phyloP scores from a whole-genome alignment of 2,888 invertebrate species.

The Dolomedes plantarius region DNA sequence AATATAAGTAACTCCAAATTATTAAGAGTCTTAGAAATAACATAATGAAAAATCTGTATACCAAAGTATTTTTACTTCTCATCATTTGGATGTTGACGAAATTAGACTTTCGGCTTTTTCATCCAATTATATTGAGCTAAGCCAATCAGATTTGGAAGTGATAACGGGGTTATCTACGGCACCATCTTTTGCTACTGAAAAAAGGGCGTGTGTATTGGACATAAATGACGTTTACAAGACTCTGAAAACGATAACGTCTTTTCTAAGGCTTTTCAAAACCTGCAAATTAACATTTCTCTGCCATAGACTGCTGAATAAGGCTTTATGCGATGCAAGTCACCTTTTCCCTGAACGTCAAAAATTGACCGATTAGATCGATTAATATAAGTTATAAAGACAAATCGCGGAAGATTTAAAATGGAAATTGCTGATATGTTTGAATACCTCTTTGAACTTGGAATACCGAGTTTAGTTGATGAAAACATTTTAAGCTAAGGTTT shows the following conservation, averaged over 20 bases:
- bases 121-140: not conserved
- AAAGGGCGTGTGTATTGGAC: conserved; percentile 11
- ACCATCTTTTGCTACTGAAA: conserved; percentile 41
- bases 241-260: conserved; percentile 22
- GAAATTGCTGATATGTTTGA: not conserved
- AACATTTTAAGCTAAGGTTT: too few relatives aligned
- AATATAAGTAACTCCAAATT: too few relatives aligned
- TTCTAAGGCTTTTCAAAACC: not conserved
- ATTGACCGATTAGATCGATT: not conserved
- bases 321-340: not conserved
- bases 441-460: too few relatives aligned
- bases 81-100: not conserved
- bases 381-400: not conserved
- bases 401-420: not conserved
- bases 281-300: not conserved
- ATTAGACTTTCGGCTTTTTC: not conserved
- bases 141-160: not conserved
- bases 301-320: too few relatives aligned
- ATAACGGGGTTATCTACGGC: conserved; percentile 12
- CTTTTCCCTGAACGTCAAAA: not conserved
- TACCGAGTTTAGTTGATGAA: too few relatives aligned
- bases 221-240: conserved; percentile 39
- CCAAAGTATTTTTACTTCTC: too few relatives aligned
- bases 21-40: too few relatives aligned
- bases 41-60: too few relatives aligned